Percentiles rank a stretch among this genome's conserved stretches.
Conservation (phyloP, 2,888 invertebrate species). For the Brachyptera putata region DNA sequence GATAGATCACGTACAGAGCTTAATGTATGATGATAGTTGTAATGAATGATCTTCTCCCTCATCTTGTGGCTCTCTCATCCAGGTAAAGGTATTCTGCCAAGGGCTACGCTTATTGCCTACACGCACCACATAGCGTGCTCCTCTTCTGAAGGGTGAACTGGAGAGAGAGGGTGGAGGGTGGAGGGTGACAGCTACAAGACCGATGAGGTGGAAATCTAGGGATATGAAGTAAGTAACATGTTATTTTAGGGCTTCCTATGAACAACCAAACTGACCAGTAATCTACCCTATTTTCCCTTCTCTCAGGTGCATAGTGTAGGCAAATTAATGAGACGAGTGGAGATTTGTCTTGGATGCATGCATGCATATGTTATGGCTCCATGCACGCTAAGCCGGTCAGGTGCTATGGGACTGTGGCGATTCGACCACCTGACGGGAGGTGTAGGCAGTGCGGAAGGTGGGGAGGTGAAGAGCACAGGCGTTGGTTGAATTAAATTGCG, state of each 20-base stretch:
- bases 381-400: no score
- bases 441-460: no score
- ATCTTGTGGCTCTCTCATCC: neutral
- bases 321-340: no score
- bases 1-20: slow-evolving; percentile 2
- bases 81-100: neutral
- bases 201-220: slow-evolving; percentile 4
- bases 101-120: neutral
- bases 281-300: no score
- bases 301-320: no score
- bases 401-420: no score
- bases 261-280: no score
- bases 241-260: no score
- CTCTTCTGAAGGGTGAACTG: neutral
- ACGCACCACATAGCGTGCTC: neutral
- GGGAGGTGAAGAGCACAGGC: neutral
- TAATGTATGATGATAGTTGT: slow-evolving; percentile 11
- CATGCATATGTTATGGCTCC: no score
- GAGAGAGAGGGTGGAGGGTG: neutral
- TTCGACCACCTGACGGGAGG: no score
- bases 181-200: slow-evolving; percentile 8
- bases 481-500: neutral
- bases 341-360: no score
- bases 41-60: slow-evolving; percentile 1
- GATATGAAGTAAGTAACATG: neutral